A percentile compares a stretch with the other conserved stretches of the same genome.
Evolutionary conservation across 37 sponge, comb jelly and placozoan genomes (phyloP).

Genomic region (Axinella damicornis): DNA sequence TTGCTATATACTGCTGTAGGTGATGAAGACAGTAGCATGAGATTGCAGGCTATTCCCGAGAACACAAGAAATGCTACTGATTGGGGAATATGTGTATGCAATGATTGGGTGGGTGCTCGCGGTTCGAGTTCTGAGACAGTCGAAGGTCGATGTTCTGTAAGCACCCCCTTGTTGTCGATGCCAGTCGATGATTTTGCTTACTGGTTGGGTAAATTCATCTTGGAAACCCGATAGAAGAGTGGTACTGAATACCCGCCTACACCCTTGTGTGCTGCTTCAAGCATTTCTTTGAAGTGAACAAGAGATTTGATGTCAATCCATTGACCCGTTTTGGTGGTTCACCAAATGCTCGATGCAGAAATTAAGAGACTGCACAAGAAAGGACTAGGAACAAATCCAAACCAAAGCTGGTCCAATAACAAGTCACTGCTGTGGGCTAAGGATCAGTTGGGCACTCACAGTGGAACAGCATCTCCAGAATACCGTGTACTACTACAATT

Average conservation of each 20-base stretch:
- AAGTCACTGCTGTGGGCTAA: slow-evolving; percentile 34
- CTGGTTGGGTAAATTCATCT: slow-evolving; percentile 43
- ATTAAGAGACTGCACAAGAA: slow-evolving; percentile 41
- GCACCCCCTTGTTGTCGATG: slow-evolving; percentile 9
- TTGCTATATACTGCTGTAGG: slow-evolving; percentile 7
- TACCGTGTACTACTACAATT: slow-evolving; percentile 37
- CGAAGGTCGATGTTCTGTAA: not conserved
- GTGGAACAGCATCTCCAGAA: slow-evolving; percentile 29
- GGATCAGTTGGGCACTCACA: slow-evolving; percentile 25
- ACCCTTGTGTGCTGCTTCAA: slow-evolving; percentile 46
- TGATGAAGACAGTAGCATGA: not conserved
- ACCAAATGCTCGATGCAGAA: slow-evolving; percentile 35
- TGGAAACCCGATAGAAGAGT: slow-evolving; percentile 26
- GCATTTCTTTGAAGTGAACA: slow-evolving; percentile 11
- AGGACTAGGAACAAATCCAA: slow-evolving; percentile 27
- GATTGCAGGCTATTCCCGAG: not conserved
- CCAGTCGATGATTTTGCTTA: slow-evolving; percentile 17
- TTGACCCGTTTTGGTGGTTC: slow-evolving; percentile 21
- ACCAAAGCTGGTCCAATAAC: slow-evolving; percentile 50
- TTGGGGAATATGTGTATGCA: slow-evolving; percentile 43
- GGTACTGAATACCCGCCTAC: slow-evolving; percentile 55
- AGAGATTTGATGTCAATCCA: slow-evolving; percentile 10
- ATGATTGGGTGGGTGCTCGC: slow-evolving; percentile 28
- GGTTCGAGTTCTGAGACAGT: not conserved
- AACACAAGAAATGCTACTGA: slow-evolving; percentile 5